Evolutionary conservation across 2,113 vertebrate species (phyloP).

Genomic region (Bufo gargarizans): DNA sequence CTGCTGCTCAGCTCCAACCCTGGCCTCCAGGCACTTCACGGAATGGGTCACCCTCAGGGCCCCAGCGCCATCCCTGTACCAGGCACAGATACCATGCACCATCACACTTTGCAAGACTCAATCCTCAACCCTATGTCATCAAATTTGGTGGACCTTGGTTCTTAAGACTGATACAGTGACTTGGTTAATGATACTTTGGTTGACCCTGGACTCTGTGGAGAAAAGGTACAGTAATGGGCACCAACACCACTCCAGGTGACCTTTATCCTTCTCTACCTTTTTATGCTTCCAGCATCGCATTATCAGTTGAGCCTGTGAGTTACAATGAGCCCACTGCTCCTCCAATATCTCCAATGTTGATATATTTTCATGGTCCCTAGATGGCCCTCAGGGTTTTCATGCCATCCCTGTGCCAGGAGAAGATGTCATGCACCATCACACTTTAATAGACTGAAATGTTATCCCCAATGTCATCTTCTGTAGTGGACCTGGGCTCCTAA

Average conservation of each 20-base stretch:
- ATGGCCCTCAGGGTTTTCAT: not conserved
- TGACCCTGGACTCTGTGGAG: not conserved
- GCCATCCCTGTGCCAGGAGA: not conserved
- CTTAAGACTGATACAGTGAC: slow-evolving; percentile 74
- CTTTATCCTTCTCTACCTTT: not conserved
- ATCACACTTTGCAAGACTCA: slow-evolving; percentile 95
- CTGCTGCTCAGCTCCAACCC: slow-evolving; percentile 87
- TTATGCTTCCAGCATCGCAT: slow-evolving; percentile 30
- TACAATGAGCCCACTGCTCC: not conserved
- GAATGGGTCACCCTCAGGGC: slow-evolving; percentile 92
- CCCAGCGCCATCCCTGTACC: slow-evolving; percentile 94
- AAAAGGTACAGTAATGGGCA: not conserved
- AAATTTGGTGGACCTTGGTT: slow-evolving; percentile 96
- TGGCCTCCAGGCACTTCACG: slow-evolving; percentile 87
- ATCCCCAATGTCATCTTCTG: not conserved
- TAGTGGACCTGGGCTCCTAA: not conserved
- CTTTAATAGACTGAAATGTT: not conserved
- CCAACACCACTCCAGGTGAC: not conserved
- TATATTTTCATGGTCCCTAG: no score
- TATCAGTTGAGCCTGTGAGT: not conserved
- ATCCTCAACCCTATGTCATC: slow-evolving; percentile 99
- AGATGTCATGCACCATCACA: not conserved
- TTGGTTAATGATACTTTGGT: not conserved
- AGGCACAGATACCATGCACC: slow-evolving; percentile 88
- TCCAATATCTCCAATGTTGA: not conserved